Evolutionary conservation across 2,888 invertebrate genomes (phyloP).

Genomic region (Exocentrus adspersus): DNA sequence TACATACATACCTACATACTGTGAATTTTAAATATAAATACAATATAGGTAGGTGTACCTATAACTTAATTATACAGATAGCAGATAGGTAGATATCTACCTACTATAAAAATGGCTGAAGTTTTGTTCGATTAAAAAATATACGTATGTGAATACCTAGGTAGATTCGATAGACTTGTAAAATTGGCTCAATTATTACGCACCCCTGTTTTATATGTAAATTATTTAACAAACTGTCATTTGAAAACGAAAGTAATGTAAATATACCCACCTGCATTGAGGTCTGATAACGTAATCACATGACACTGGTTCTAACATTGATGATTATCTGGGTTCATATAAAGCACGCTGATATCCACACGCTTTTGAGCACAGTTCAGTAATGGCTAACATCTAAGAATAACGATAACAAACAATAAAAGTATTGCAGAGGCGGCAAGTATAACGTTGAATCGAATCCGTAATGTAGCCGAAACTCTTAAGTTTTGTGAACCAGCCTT

Average conservation of each 20-base stretch:
- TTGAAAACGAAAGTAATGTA: slow-evolving; percentile 43
- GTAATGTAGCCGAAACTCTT: slow-evolving; percentile 50
- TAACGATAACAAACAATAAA: slow-evolving; percentile 49
- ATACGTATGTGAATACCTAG: no score
- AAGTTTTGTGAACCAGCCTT: slow-evolving; percentile 57
- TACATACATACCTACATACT: no score
- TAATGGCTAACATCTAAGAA: slow-evolving; percentile 41
- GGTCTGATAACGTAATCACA: slow-evolving; percentile 56
- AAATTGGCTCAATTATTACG: background rate
- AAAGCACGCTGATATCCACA: slow-evolving; percentile 49
- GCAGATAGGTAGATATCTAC: no score
- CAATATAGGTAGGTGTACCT: no score
- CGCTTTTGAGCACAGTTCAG: slow-evolving; percentile 42
- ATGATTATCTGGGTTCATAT: slow-evolving; percentile 54
- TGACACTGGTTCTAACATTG: slow-evolving; percentile 58
- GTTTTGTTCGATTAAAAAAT: no score
- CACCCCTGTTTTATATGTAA: background rate
- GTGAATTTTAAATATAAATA: no score
- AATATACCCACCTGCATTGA: slow-evolving; percentile 59
- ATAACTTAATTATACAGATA: no score
- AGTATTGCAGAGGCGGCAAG: slow-evolving; percentile 55
- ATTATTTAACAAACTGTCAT: slow-evolving; percentile 32
- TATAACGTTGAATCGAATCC: slow-evolving; percentile 52
- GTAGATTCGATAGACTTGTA: background rate
- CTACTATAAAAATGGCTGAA: no score